Base-by-base conservation (phyloP, 2,888 invertebrate genomes). In the Polietes domitor region DNA sequence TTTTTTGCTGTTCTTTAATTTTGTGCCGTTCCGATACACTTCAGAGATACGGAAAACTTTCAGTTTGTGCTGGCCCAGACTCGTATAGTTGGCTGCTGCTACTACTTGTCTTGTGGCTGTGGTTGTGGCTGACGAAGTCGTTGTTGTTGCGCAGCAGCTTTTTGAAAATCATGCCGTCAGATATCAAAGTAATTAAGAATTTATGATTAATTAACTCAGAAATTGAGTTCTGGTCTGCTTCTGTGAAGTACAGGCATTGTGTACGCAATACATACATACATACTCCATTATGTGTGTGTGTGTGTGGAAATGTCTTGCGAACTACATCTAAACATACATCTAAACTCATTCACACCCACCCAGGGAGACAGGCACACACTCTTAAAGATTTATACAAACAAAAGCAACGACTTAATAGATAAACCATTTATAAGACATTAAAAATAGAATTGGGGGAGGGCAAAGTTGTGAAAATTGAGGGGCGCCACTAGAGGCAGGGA, bases 171-270 rank as follows among this genome's bases (percentile, higher is more conserved):
- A 61, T 58, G 21, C 65, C 68, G 58, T 74, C 73, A 70, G 15
- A 47, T 77, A 70, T 75, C 63, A 78, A 82, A 75, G 80, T 72
- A 78, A 78, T 83, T 83, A 80, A 63, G 58, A 63, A 77, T 83
- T 83, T 77, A 83, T 77, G 80, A 83, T 77, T 83, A 80, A 80
- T 80, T 80, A 80, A 70, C 37, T 65, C 65, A 43, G 43, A 77
- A 71, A 80, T 73, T 74, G 21, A 53, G 58, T 71, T 78, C n/a
- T 19, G 15, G n/a, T 43, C 1, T 37, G 24, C 58, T 58, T 21
- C 58, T 58, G 61, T 24, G 17, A 24, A 47, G 17, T 43, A 41
- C 19, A 10, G 7, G 12, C 47, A 53, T 47, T n/a, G 41, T 70
- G 17, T 32, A 28, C 12, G 6, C 32, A 50, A 28, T 9, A 28